Evolutionary conservation across 2,797 vertebrate genomes (phyloP).

Genomic region (Phaenicophaeus curvirostris): DNA sequence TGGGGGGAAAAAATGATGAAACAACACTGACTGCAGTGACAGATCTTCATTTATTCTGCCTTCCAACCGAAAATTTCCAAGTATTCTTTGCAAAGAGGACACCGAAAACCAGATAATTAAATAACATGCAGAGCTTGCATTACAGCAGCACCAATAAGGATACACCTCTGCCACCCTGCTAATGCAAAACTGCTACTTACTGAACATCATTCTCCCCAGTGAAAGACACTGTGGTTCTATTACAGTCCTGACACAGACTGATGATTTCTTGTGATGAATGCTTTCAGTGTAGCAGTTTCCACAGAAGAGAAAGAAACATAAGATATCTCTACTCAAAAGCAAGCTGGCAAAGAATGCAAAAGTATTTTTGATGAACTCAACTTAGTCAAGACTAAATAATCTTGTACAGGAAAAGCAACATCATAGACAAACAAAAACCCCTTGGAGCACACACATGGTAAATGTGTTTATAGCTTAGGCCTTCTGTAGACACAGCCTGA

Average conservation of each 20-base stretch:
- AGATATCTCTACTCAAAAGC: neutral
- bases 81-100: neutral
- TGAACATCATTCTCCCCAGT: neutral
- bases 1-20: neutral
- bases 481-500: conserved; percentile 13
- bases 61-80: neutral
- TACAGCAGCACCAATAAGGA: neutral
- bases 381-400: neutral
- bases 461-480: neutral
- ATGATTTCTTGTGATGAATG: neutral
- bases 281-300: neutral
- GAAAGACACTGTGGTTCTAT: neutral
- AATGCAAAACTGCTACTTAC: neutral
- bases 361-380: conserved; percentile 1
- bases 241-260: neutral
- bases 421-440: conserved; percentile 17
- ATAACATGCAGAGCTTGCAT: neutral
- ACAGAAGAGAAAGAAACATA: neutral
- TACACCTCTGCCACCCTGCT: neutral
- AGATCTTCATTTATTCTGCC: neutral
- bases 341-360: neutral
- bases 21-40: neutral
- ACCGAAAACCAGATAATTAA: neutral
- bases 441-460: neutral
- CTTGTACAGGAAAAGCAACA: neutral